Evolutionary conservation across 2,113 vertebrate species (phyloP).

Genomic region (Carassius auratus): DNA sequence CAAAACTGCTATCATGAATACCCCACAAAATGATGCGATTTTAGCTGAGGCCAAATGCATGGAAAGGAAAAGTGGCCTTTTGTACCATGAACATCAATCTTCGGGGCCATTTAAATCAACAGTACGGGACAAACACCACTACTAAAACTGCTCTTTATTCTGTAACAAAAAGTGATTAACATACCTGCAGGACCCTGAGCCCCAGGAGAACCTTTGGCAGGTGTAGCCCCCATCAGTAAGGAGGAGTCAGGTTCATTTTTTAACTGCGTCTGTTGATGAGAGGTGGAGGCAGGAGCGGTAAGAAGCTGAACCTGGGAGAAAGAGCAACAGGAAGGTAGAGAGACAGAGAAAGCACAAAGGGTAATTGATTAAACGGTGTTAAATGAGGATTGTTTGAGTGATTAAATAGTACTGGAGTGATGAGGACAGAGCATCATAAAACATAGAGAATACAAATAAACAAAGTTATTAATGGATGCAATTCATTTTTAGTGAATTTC

Average conservation of each 20-base stretch:
- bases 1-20: slow-evolving; percentile 35
- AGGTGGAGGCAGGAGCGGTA: slow-evolving; percentile 56
- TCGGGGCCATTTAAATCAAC: neutral
- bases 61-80: neutral
- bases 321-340: neutral
- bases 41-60: slow-evolving; percentile 1
- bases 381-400: neutral
- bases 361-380: neutral
- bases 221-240: slow-evolving; percentile 77
- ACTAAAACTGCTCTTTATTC: neutral
- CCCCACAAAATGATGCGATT: slow-evolving; percentile 38
- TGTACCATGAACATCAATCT: neutral
- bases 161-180: slow-evolving; percentile 22
- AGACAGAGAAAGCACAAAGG: neutral
- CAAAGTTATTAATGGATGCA: slow-evolving; percentile 2
- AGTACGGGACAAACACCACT: neutral
- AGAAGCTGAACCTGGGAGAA: slow-evolving; percentile 81
- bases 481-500: neutral
- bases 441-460: neutral
- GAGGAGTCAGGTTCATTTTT: slow-evolving; percentile 64
- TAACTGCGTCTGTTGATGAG: slow-evolving; percentile 56
- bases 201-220: slow-evolving; percentile 80
- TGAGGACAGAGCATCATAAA: neutral
- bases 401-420: neutral
- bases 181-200: slow-evolving; percentile 78